Evolutionary conservation across 2,888 invertebrate genomes (phyloP).

Genomic region (Lithophane semibrunnea): DNA sequence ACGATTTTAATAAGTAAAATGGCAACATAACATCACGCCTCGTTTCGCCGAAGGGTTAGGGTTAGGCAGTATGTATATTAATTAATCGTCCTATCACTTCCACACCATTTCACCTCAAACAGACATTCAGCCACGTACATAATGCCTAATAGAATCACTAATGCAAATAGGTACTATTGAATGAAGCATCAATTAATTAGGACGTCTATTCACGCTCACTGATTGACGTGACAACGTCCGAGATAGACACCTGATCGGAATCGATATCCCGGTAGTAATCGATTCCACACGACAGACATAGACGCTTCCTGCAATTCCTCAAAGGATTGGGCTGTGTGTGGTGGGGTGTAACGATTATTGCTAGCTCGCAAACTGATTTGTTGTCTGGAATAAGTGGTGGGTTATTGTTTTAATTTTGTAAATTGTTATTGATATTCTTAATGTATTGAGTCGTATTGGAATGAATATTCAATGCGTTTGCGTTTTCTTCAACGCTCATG

Average conservation of each 20-base stretch:
- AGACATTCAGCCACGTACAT: conserved; percentile 9
- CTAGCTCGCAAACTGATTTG: neutral
- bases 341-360: conserved; percentile 32
- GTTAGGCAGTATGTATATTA: neutral
- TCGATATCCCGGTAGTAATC: conserved; percentile 56
- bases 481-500: no score
- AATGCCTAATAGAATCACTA: conserved; percentile 56
- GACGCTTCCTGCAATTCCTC: conserved; percentile 45
- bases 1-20: no score
- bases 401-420: neutral
- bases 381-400: neutral
- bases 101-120: neutral
- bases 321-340: conserved; percentile 33
- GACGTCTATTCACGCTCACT: conserved; percentile 63
- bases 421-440: conserved; percentile 22
- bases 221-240: conserved; percentile 68
- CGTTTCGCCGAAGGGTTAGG: no score
- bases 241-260: conserved; percentile 65
- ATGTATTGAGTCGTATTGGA: neutral
- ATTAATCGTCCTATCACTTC: neutral
- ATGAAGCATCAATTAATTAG: conserved; percentile 69
- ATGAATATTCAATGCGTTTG: conserved; percentile 14
- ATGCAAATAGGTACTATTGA: conserved; percentile 60
- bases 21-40: no score
- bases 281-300: conserved; percentile 38